Base-by-base conservation (phyloP, 1,140 invertebrate genomes). In the Heliconius hermathena region DNA sequence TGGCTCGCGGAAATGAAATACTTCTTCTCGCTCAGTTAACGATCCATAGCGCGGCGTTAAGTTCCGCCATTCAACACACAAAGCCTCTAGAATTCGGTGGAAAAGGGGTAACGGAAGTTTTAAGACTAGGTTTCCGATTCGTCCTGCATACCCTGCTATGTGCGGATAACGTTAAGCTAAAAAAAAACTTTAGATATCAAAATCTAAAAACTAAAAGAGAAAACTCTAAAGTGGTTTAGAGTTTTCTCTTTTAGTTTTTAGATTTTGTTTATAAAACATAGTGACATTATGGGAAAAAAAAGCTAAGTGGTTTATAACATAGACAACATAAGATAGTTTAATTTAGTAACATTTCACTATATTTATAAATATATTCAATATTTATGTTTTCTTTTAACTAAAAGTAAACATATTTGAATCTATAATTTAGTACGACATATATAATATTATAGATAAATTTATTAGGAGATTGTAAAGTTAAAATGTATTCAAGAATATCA, bases 291-390 rank as follows among this genome's bases (percentile, higher is more conserved):
- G 11, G n/a, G 9, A 13, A 26, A 60, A 20, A 57, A 11, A 20
- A n/a, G 60, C 22, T 66, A 66, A 66, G 60, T 66, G 60, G 60
- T 29, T 66, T 66, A 26, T 26, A 66, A 26, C 60, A 66, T 29
- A 16, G 4, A 26, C 60, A 29, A 16, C 60, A 26, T 29, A 13
- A 29, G 3, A 29, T 29, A 6, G 11, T 29, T 66, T 66, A 29
- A 6, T 29, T 66, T 16, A 29, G 60, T 66, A 29, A 11, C 26
- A 66, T 66, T 66, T 66, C 4, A 29, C 26, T 22, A 66, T 66
- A 6, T 66, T 66, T 66, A 66, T 66, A 29, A 66, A 3, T 9
- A 22, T 26, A 29, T 26, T 29, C 26, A 29, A 66, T 29, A 66
- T 18, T 66, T 66, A 66, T 66, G 26, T 66, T 66, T 29, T 66